Conservation (phyloP, 2,113 vertebrate genomes). For the Chionis minor region DNA sequence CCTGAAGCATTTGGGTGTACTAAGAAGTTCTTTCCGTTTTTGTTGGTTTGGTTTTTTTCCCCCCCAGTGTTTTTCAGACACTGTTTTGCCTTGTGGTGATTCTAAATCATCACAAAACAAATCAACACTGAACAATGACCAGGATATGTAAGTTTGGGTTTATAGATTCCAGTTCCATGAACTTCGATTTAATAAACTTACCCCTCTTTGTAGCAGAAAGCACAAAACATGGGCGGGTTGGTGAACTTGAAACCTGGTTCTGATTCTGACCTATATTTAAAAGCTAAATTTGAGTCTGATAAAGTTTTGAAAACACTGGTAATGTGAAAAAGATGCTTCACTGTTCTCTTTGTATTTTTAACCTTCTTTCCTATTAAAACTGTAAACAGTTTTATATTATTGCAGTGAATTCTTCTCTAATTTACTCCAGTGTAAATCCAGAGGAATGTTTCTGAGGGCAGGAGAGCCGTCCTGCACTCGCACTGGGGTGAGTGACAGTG, state of each 20-base stretch:
- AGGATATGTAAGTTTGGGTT: not conserved
- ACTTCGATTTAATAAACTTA: slow-evolving; percentile 8
- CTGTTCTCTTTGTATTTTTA: slow-evolving; percentile 35
- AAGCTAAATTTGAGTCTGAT: slow-evolving; percentile 31
- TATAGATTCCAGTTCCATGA: slow-evolving; percentile 38
- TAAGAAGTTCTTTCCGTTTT: not conserved
- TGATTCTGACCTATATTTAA: slow-evolving; percentile 38
- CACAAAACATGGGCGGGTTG: not conserved
- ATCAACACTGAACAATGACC: not conserved
- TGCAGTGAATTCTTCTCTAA: slow-evolving; percentile 44
- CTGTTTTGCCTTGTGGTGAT: slow-evolving; percentile 32
- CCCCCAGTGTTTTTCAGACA: not conserved
- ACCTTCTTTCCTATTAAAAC: slow-evolving; percentile 40
- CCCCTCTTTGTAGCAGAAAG: not conserved
- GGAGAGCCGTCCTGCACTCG: not conserved
- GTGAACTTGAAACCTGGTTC: slow-evolving; percentile 27
- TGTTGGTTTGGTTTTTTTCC: not conserved
- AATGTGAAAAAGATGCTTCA: slow-evolving; percentile 57
- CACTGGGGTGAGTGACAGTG: fast-evolving
- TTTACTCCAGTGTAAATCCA: slow-evolving; percentile 54
- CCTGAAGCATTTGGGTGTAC: not conserved
- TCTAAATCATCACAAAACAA: not conserved
- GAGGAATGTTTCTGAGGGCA: not conserved
- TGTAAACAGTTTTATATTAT: slow-evolving; percentile 53
- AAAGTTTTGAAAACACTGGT: slow-evolving; percentile 44